Evolutionary conservation across 2,888 invertebrate genomes (phyloP).

Genomic region (Platycheirus albimanus): DNA sequence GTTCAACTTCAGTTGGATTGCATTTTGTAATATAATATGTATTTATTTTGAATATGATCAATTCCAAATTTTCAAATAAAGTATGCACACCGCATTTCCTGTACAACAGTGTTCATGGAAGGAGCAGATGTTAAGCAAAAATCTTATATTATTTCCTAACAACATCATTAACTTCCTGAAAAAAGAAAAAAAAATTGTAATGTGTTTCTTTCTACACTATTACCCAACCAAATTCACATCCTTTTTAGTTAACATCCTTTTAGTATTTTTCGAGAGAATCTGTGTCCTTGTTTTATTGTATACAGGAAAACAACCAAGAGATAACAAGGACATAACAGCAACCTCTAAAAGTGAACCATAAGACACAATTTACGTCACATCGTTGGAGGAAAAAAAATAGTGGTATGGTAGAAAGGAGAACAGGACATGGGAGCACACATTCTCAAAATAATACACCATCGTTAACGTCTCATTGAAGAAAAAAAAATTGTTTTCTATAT

Average conservation of each 20-base stretch:
- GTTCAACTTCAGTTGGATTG: no score
- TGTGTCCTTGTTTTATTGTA: conserved; percentile 28
- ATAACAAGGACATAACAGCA: conserved; percentile 51
- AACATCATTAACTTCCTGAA: conserved; percentile 17
- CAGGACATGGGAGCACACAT: conserved; percentile 1
- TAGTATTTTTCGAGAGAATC: conserved; percentile 26
- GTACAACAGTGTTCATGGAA: no score
- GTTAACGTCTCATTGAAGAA: conserved; percentile 54
- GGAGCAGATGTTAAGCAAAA: neutral
- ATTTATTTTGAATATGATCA: no score
- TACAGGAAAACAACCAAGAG: conserved; percentile 14
- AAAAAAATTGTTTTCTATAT: conserved; percentile 51
- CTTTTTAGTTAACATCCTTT: conserved; percentile 54
- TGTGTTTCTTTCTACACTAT: conserved; percentile 31
- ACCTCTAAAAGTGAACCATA: conserved; percentile 52
- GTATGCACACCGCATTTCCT: no score
- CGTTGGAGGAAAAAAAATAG: conserved; percentile 56
- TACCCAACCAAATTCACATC: conserved; percentile 41
- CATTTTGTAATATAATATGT: no score
- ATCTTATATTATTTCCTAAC: neutral
- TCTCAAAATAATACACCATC: neutral
- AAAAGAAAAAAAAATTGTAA: neutral
- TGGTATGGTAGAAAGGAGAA: conserved; percentile 3
- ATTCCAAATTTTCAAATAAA: no score
- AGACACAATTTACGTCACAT: conserved; percentile 67